Conservation (phyloP, 2,888 invertebrate species). For the Plemyria rubiginata region DNA sequence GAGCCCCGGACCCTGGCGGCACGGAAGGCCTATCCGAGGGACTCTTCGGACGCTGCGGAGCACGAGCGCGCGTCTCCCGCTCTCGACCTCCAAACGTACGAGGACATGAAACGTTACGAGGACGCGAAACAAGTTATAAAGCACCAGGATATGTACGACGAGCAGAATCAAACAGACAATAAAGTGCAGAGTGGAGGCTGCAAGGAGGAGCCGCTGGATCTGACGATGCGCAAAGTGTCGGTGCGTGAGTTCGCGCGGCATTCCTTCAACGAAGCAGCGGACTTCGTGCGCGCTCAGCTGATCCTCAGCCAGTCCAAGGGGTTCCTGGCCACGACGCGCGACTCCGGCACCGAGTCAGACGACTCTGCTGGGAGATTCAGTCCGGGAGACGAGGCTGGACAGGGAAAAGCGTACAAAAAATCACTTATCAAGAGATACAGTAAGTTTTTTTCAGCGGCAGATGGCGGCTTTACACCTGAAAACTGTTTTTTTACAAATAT, state of each 20-base stretch:
- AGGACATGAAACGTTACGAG: slow-evolving; percentile 21
- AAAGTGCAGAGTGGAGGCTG: slow-evolving; percentile 31
- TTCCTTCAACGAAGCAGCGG: slow-evolving; percentile 77
- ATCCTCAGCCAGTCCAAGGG: slow-evolving; percentile 80
- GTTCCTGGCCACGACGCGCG: slow-evolving; percentile 81
- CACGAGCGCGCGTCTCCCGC: slow-evolving; percentile 18
- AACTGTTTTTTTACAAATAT: neutral
- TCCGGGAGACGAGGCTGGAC: slow-evolving; percentile 83
- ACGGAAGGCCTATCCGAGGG: slow-evolving; percentile 80
- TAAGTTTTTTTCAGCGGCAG: slow-evolving; percentile 83
- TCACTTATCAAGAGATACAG: slow-evolving; percentile 96
- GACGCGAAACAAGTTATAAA: slow-evolving; percentile 12
- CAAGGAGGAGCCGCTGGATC: slow-evolving; percentile 91
- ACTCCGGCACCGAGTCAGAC: slow-evolving; percentile 92
- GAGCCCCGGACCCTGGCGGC: slow-evolving; percentile 81
- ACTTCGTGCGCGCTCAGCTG: slow-evolving; percentile 80
- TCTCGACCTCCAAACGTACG: slow-evolving; percentile 29
- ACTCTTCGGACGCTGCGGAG: slow-evolving; percentile 48
- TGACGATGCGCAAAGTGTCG: slow-evolving; percentile 86
- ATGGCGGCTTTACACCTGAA: neutral
- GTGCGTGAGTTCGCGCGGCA: slow-evolving; percentile 81
- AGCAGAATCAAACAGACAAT: slow-evolving; percentile 21
- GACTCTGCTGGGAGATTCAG: slow-evolving; percentile 90
- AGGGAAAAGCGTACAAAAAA: slow-evolving; percentile 93
- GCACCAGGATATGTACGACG: neutral